These are phyloP conservation scores for Cyprinodon diabolis DNA, from an alignment of 2,797 vertebrate genomes.

Conservation along the genomic window DNA sequence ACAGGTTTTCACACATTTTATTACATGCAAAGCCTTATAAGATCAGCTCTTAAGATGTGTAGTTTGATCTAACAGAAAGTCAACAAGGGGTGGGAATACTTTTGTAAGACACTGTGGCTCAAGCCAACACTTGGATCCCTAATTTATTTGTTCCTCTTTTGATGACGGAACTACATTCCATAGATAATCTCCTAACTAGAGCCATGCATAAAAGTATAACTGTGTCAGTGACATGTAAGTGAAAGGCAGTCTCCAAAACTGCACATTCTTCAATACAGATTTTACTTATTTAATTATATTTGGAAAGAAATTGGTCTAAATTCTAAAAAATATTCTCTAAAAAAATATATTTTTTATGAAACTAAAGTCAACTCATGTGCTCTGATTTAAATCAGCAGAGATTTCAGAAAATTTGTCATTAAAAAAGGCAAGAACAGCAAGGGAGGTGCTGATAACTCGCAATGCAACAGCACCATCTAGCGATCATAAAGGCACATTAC, in stretches of 20 bases:
- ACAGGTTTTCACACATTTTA: too few species aligned
- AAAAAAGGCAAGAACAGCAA: conserved; percentile 3
- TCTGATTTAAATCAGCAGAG: neutral
- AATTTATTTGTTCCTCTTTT: neutral
- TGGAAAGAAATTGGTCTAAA: neutral
- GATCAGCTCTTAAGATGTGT: too few species aligned
- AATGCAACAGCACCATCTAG: conserved; percentile 54
- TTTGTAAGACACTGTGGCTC: neutral
- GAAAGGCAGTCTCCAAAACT: neutral
- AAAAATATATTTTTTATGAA: neutral
- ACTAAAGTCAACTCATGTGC: conserved; percentile 18
- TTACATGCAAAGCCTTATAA: too few species aligned
- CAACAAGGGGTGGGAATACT: neutral
- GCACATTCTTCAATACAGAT: neutral
- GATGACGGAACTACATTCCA: neutral
- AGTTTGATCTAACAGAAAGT: neutral
- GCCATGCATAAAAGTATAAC: neutral
- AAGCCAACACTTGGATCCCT: too few species aligned
- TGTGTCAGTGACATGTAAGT: neutral
- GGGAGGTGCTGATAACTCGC: neutral
- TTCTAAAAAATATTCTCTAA: too few species aligned
- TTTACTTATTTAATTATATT: neutral
- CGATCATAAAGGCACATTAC: conserved; percentile 14
- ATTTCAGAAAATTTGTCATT: neutral
- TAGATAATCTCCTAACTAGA: too few species aligned